phyloP scores from a whole-genome alignment of 2,888 invertebrate species.

The Drosophila pseudotalamancana region DNA sequence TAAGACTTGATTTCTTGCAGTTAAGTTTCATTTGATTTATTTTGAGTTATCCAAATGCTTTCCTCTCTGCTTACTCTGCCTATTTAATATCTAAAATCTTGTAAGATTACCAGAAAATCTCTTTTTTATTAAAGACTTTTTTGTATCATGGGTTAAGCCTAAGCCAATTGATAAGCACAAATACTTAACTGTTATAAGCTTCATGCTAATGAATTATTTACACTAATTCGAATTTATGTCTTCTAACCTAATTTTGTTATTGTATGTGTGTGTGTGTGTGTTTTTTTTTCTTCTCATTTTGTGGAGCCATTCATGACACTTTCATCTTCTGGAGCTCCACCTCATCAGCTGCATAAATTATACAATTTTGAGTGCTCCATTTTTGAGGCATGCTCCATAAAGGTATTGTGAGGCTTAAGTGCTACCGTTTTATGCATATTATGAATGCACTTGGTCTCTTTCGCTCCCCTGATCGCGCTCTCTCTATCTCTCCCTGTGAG shows the following conservation, averaged over 20 bases:
- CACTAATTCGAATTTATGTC: neutral
- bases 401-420: conserved; percentile 50
- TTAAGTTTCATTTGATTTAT: too few relatives aligned
- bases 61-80: neutral
- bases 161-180: conserved; percentile 24
- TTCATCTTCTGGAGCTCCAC: conserved; percentile 29
- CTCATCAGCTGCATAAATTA: conserved; percentile 44
- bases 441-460: conserved; percentile 39
- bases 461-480: neutral
- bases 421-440: conserved; percentile 68
- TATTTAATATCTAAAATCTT: too few relatives aligned
- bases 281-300: conserved; percentile 3
- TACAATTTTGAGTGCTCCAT: conserved; percentile 29
- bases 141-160: too few relatives aligned
- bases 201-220: conserved; percentile 10
- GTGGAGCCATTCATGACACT: conserved; percentile 33
- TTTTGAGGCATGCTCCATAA: conserved; percentile 34
- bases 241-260: conserved; percentile 34
- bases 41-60: too few relatives aligned
- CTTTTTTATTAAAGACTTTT: neutral
- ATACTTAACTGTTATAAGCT: conserved; percentile 17
- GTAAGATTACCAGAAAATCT: too few relatives aligned
- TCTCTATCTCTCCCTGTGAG: conserved; percentile 5
- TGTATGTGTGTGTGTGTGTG: too few relatives aligned
- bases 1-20: neutral